phyloP scores from a whole-genome alignment of 2,113 vertebrate genomes.

The Sylvilagus bachmani region DNA sequence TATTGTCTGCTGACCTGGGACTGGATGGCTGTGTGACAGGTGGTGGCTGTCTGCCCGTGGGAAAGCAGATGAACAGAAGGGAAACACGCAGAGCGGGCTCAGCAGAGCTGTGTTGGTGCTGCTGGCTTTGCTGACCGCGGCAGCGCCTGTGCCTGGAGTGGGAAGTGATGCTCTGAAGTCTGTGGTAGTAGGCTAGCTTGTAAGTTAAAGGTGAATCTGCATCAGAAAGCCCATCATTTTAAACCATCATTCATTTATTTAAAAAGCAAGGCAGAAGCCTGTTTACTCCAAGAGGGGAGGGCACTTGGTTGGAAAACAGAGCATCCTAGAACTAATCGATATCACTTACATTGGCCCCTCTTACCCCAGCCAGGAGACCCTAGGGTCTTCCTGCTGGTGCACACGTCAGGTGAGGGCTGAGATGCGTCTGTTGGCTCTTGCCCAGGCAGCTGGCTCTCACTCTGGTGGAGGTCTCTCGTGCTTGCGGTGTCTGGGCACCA shows the following conservation, averaged over 20 bases:
- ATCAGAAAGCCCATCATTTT: not conserved
- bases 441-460: not conserved
- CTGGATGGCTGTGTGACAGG: not conserved
- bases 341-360: not conserved
- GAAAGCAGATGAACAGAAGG: constrained; percentile 49
- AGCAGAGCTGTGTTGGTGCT: not conserved
- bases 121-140: not conserved
- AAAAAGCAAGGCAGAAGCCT: not conserved
- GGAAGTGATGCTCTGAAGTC: not conserved
- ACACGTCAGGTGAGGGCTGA: not conserved
- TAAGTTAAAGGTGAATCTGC: constrained; percentile 50
- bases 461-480: not conserved
- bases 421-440: not conserved
- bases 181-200: not conserved
- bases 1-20: constrained; percentile 70
- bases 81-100: not conserved
- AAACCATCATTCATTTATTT: not conserved
- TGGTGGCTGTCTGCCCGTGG: constrained; percentile 36
- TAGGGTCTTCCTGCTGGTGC: constrained; percentile 7
- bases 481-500: not conserved
- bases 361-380: not conserved
- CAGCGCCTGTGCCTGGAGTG: not conserved
- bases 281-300: not conserved
- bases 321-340: not conserved
- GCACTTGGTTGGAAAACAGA: not conserved